These are phyloP conservation scores for Arbacia lixula DNA, from an alignment of 53 echinoderm and acorn worm species.

Conservation along the genomic window DNA sequence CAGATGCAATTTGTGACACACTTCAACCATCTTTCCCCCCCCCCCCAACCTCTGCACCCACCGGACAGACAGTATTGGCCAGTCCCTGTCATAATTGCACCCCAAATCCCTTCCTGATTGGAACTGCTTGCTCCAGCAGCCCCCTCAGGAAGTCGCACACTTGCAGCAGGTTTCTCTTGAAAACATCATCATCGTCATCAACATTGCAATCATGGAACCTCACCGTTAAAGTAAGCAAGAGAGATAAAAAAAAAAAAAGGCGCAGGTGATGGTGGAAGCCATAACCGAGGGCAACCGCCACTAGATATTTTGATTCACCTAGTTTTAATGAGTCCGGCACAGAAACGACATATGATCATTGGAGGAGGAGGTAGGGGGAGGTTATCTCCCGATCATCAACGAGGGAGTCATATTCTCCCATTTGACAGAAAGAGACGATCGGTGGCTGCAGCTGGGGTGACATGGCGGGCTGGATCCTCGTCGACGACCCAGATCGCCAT, in stretches of 20 bases:
- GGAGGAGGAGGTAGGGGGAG: slow-evolving; percentile 8
- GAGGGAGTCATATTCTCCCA: neutral
- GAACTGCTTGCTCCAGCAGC: no score
- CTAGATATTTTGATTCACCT: slow-evolving; percentile 49
- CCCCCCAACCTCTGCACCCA: neutral
- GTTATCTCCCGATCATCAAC: no score
- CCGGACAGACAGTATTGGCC: slow-evolving; percentile 11
- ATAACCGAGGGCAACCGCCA: slow-evolving; percentile 21
- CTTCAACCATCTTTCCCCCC: no score
- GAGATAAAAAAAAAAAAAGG: no score
- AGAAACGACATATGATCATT: slow-evolving; percentile 33
- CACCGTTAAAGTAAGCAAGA: no score
- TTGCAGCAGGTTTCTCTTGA: no score
- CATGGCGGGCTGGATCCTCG: neutral
- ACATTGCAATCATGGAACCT: no score
- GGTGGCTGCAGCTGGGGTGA: slow-evolving; percentile 20
- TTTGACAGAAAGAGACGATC: slow-evolving; percentile 4
- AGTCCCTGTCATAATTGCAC: slow-evolving; percentile 21
- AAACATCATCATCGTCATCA: no score
- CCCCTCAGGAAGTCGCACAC: no score
- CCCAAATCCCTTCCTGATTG: slow-evolving; percentile 39
- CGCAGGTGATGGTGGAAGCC: slow-evolving; percentile 41
- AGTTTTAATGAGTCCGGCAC: slow-evolving; percentile 42
- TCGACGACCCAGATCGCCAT: slow-evolving; percentile 28
- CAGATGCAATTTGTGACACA: no score